Percentiles rank a stretch among this genome's conserved stretches.
Conservation (phyloP, 2,113 vertebrate species). For the zebrafish (Danio rerio) region GRCz12tu NC_133193.1:11156501-11157000, state of each 20-base stretch:
- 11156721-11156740: constrained; percentile 78
- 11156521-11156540: neutral
- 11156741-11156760: neutral
- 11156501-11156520: neutral
- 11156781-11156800: neutral
- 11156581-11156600: constrained; percentile 5
- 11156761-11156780: neutral
- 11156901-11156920: neutral
- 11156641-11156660: constrained; percentile 94
- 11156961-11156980: no score
- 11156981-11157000: no score
- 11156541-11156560: neutral
- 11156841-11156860: neutral
- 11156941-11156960: no score
- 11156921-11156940: neutral
- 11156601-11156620: constrained; percentile 68
- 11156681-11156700: constrained; percentile 96
- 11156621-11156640: constrained; percentile 95
- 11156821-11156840: neutral
- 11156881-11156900: neutral
- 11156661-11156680: constrained; percentile 97
- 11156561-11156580: neutral
- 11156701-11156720: constrained; percentile 98
- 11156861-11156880: neutral
- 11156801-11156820: neutral